Evolutionary conservation across 1,140 invertebrate species (phyloP), one percentile per base, ranked within the genome.

Genomic region (Nasonia giraulti): DNA sequence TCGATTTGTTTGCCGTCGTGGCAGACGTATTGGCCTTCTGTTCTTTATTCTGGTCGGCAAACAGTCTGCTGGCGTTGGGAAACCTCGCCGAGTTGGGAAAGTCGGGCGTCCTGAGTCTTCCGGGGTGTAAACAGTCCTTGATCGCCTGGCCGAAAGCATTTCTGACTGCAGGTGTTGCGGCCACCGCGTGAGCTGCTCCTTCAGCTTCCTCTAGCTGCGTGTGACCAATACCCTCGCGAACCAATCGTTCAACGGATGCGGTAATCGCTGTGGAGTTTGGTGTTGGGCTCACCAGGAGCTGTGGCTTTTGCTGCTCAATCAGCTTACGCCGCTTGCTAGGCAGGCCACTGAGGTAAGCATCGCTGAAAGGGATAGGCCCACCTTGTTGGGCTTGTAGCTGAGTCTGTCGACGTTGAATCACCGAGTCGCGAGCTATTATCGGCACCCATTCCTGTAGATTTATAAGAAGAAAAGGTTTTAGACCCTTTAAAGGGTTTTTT

Each of bases 321-420:
- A 97, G 92, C 92, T 97, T 97, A 86, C 97, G 94, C 23, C 97
- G 94, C 91, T 97, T 98, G 66, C 95, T 95, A 14, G 97, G 96
- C 94, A 97, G 95, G 11, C 96, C 96, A 31, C 95, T 95, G 55
- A 97, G 92, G 90, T 98, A 98, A n/a, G 96, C 96, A 92, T 97
- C 97, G 86, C 96, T 97, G 86, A 96, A 96, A 10, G 95, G 95
- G 7, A 92, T 87, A 80, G 95, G 93, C 11, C 91, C 89, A 37
- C 90, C 90, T 7, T 89, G 82, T 23, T 89, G 78, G 20, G 85
- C 84, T 10, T 91, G 91, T 75, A 88, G 83, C 71, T 90, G 90
- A 2, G 89, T 78, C 83, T 94, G 94, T 85, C 95, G 92, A 87
- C 95, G 92, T 87, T 96, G 96, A 69, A 94, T 93, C 86, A 95